phyloP scores from a whole-genome alignment of 2,113 vertebrate species.

The Synchiropus splendidus region DNA sequence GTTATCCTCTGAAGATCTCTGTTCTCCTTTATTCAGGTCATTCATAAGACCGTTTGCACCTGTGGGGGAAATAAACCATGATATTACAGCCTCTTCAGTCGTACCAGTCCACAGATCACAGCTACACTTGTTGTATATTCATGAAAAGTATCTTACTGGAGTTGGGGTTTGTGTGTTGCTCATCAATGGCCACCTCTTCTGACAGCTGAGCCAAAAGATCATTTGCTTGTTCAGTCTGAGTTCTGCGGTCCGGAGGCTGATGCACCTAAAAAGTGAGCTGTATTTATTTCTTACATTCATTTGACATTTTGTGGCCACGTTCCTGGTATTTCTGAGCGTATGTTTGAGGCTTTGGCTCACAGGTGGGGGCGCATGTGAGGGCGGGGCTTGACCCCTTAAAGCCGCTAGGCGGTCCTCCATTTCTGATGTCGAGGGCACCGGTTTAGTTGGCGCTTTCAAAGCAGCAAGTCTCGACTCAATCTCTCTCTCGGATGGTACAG shows the following conservation, averaged over 20 bases:
- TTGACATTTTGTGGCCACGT: too few species aligned
- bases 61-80: conserved; percentile 14
- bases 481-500: conserved; percentile 77
- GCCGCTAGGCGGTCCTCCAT: conserved; percentile 82
- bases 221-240: conserved; percentile 74
- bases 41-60: conserved; percentile 66
- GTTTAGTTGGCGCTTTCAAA: conserved; percentile 64
- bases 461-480: conserved; percentile 84
- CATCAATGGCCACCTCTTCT: conserved; percentile 82
- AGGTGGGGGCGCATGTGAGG: conserved; percentile 63
- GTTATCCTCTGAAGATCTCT: conserved; percentile 46
- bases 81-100: not conserved
- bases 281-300: too few species aligned
- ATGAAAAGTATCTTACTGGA: conserved; percentile 34
- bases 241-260: conserved; percentile 72
- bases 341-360: conserved; percentile 65
- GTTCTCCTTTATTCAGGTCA: conserved; percentile 72
- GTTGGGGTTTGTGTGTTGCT: conserved; percentile 49
- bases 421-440: conserved; percentile 73
- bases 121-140: not conserved
- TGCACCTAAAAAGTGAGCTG: conserved; percentile 61
- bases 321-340: not conserved
- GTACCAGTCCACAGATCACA: not conserved
- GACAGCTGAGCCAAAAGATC: conserved; percentile 80
- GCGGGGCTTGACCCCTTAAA: conserved; percentile 68